Percentiles rank a stretch among this genome's conserved stretches.
These are phyloP conservation scores for Epicampocera succincta DNA, from an alignment of 2,888 invertebrate species.

Conservation along the genomic window DNA sequence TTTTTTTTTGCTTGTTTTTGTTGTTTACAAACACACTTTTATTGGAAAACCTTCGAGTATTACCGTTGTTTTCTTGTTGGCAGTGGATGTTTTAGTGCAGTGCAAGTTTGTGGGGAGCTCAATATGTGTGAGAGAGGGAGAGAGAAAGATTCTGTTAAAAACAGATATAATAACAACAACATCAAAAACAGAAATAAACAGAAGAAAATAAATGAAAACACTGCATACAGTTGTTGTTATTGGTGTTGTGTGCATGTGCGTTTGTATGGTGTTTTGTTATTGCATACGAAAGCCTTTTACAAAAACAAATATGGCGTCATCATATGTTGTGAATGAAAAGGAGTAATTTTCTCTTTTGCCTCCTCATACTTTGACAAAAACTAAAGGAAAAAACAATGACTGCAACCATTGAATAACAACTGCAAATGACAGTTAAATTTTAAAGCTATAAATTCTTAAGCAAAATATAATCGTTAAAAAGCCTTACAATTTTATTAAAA, in stretches of 20 bases:
- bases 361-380: constrained; percentile 62
- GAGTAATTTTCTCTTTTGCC: constrained; percentile 72
- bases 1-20: not conserved
- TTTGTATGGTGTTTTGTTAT: constrained; percentile 6
- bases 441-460: constrained; percentile 65
- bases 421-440: constrained; percentile 69
- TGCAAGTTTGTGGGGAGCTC: too few relatives aligned
- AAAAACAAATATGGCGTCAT: constrained; percentile 62
- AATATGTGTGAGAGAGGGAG: not conserved
- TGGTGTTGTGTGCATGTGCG: constrained; percentile 8
- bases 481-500: not conserved
- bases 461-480: constrained; percentile 35
- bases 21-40: constrained; percentile 7
- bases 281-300: constrained; percentile 54
- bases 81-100: too few relatives aligned
- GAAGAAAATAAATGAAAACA: constrained; percentile 36
- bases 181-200: constrained; percentile 47
- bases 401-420: constrained; percentile 29
- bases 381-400: constrained; percentile 17
- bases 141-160: constrained; percentile 38
- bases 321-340: constrained; percentile 56
- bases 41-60: constrained; percentile 31
- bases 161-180: constrained; percentile 61
- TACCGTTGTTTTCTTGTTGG: constrained; percentile 36
- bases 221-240: not conserved